Evolutionary conservation across 2,797 vertebrate species (phyloP), one percentile per base, ranked within the genome.

Genomic region (Sebastes alutus): DNA sequence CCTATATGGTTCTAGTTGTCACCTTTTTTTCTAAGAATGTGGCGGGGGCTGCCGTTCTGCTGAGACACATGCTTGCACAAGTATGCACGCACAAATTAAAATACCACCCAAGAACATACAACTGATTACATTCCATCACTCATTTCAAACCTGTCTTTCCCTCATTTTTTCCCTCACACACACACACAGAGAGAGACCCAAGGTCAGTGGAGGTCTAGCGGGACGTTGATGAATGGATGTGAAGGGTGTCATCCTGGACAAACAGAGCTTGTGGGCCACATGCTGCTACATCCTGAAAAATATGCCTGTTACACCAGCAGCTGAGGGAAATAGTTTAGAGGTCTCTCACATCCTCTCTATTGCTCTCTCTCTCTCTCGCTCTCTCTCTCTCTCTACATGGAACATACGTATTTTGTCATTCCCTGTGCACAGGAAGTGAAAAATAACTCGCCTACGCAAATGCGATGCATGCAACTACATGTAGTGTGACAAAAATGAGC

Each of bases 261-360:
- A 95, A 94, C 87, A 91, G 78, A 87, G 88, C 85, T 82, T 11
- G 77, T 38, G 49, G 89, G 87, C 80, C 90, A 89, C 91, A 92
- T 90, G 92, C 88, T 80, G 89, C 83, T 92, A 84, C 85, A 88
- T 91, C 93, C 91, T 94, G 87, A 93, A 92, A 89, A 93, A 93
- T 90, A 90, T 62, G 83, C 72, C 81, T 84, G 77, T 82, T 81
- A 42, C 70, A 78, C 55, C 66, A 75, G 54, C 84, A 90, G 86
- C 88, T 86, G 86, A 89, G 89, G 89, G 85, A 90, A 88, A 86
- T 70, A 68, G 76, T 87, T 74, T 80, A 74, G 80, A 87, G 87
- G 56, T 88, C 72, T 78, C 84, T 90, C 85, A 88, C 84, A 77
- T 91, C 84, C 84, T 86, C 83, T 78, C 75, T 23, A 10, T 58